Base-by-base conservation (phyloP, 1,140 invertebrate genomes). In the Adelges cooleyi region DNA sequence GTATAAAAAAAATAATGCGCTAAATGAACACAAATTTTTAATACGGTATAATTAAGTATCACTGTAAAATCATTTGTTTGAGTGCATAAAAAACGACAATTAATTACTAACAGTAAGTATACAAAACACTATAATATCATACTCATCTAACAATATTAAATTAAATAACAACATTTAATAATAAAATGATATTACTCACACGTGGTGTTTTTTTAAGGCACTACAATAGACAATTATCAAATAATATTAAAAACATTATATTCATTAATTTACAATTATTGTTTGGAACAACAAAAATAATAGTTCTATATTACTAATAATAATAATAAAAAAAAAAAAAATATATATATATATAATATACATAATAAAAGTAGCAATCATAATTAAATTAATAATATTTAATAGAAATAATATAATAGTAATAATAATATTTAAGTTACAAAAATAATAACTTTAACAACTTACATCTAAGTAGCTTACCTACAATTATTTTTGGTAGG, bases 151-250 rank as follows among this genome's bases (percentile, higher is more conserved):
- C 9, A 59, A 27, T 59, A 59, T 25, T 59, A 59, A 59, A 59
- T 44, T 59, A 15, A 44, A 59, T 44, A 59, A 59, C 38, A 59
- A 56, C 27, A 56, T 25, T 54, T 40, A 22, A 36, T 53, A 20
- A 54, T 54, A 56, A 59, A 42, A 38, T 25, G 38, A 25, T 13
- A 44, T 25, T 27, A 59, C 1, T 4, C 15, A 29, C 53, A 44
- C 1, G 40, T 59, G 53, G 53, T 59, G 53, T 59, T 44, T 18
- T 44, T 25, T n/a, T 25, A 59, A 59, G 53, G 53, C 53, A 59
- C 53, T 42, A 42, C 15, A n/a, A 59, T 59, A 59, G 8, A 54
- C 40, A 59, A 13, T 59, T 23, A 25, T 59, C 44, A 42, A 59
- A 59, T 27, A 52, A 56, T 18, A 42, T 40, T 22, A 56, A 59